phyloP scores from a whole-genome alignment of 2,888 invertebrate species.

The Tortricodes alternella region DNA sequence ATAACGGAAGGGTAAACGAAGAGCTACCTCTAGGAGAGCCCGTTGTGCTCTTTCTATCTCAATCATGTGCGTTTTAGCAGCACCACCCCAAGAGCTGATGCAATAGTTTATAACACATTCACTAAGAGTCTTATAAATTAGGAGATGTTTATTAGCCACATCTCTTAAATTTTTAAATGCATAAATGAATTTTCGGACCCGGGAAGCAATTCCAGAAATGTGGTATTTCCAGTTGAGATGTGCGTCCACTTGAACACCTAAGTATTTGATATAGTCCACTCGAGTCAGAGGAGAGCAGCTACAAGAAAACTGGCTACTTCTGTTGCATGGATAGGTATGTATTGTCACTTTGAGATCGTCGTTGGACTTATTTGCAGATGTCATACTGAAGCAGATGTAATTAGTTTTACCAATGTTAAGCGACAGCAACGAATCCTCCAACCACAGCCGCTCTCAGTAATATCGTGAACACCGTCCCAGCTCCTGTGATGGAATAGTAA shows the following conservation, averaged over 20 bases:
- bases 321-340: not conserved
- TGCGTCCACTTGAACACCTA: not conserved
- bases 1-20: not conserved
- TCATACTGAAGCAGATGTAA: not conserved
- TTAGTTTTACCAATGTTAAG: not conserved
- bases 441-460: not conserved
- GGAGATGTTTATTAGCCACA: not conserved
- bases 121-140: not conserved
- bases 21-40: not conserved
- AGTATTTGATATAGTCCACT: not conserved
- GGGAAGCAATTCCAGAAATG: not conserved
- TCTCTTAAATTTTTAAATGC: constrained; percentile 1
- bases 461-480: not conserved
- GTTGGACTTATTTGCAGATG: not conserved
- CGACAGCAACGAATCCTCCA: not conserved
- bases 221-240: not conserved
- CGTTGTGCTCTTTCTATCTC: constrained; percentile 1
- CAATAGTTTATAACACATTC: not conserved
- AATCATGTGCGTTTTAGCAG: not conserved
- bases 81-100: not conserved
- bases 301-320: not conserved
- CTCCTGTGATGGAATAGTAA: constrained; percentile 9
- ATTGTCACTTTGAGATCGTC: not conserved
- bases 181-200: not conserved
- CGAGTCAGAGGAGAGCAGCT: not conserved